Percentiles rank a stretch among this genome's conserved stretches.
These are phyloP conservation scores for Oryctolagus cuniculus DNA, from an alignment of 2,113 vertebrate species.

Conservation along the genomic window mOryCun1.1 NC_091443.1:45330501-45331000, in stretches of 20 bases:
- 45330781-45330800: not conserved
- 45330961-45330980: not conserved
- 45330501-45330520: not conserved
- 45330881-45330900: not conserved
- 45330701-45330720: not conserved
- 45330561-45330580: slow-evolving; percentile 21
- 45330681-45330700: not conserved
- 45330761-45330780: not conserved
- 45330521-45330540: not conserved
- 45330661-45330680: not conserved
- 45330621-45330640: not conserved
- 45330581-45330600: not conserved
- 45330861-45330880: not conserved
- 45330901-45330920: not conserved
- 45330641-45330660: not conserved
- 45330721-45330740: not conserved
- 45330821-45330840: not conserved
- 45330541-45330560: slow-evolving; percentile 30
- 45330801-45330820: not conserved
- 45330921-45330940: not conserved
- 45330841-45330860: not conserved
- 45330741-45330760: not conserved
- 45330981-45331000: not conserved
- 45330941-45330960: not conserved
- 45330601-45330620: not conserved